A percentile compares a stretch with the other conserved stretches of the same genome.
phyloP scores from a whole-genome alignment of 35 echinoderm and acorn worm species.

The Apostichopus parvimensis region DNA sequence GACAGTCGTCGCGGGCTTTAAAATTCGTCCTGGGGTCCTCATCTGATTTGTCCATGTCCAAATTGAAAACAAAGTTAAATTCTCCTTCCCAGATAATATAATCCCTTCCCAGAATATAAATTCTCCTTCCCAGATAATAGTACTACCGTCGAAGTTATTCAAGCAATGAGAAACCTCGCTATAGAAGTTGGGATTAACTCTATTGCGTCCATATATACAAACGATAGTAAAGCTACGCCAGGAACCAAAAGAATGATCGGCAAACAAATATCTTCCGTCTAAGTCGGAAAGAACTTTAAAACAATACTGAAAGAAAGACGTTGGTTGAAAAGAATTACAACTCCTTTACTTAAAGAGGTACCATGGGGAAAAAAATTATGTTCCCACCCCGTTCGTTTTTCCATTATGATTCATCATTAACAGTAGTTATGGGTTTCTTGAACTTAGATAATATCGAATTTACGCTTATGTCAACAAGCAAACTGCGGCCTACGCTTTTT shows the following conservation, averaged over 20 bases:
- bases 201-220: neutral
- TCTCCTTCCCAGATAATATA: conserved; percentile 29
- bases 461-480: neutral
- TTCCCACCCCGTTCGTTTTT: neutral
- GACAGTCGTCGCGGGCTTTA: conserved; percentile 10
- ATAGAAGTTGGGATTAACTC: neutral
- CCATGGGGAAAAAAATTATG: neutral
- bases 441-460: neutral
- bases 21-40: conserved; percentile 9
- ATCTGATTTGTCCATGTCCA: neutral
- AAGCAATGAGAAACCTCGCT: neutral
- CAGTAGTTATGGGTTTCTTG: neutral
- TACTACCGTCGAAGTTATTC: conserved; percentile 1
- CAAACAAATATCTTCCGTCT: no score
- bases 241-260: no score
- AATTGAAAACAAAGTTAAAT: conserved; percentile 27
- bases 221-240: no score
- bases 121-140: conserved; percentile 22
- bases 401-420: neutral
- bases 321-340: neutral
- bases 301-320: no score
- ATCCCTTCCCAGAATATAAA: conserved; percentile 31
- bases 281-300: no score
- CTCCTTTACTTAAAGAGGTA: neutral
- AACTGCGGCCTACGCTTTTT: neutral